Conservation (phyloP, 2,888 invertebrate genomes). For the Metalampra italica region DNA sequence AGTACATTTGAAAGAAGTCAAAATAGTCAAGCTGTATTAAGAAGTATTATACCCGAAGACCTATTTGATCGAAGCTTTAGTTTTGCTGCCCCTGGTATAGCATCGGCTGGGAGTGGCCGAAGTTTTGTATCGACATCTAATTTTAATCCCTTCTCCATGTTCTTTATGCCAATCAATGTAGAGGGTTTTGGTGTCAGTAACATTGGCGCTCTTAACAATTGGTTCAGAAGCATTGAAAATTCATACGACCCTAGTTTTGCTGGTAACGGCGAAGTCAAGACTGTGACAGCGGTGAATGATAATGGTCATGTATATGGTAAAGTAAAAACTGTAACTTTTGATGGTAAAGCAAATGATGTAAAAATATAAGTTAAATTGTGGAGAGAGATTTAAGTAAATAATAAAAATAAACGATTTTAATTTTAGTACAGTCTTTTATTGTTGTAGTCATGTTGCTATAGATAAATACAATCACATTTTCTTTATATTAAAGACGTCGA, state of each 20-base stretch:
- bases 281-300: slow-evolving; percentile 45
- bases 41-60: slow-evolving; percentile 15
- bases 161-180: slow-evolving; percentile 33
- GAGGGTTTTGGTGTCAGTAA: slow-evolving; percentile 29
- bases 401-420: slow-evolving; percentile 10
- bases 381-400: no score
- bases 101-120: slow-evolving; percentile 37
- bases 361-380: slow-evolving; percentile 3
- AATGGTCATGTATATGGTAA: slow-evolving; percentile 51
- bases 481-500: slow-evolving; percentile 37
- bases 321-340: slow-evolving; percentile 39
- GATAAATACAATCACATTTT: slow-evolving; percentile 5
- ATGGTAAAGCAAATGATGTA: slow-evolving; percentile 28
- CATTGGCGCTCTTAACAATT: slow-evolving; percentile 30
- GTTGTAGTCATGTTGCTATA: slow-evolving; percentile 1
- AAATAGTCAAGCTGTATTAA: slow-evolving; percentile 11
- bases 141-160: slow-evolving; percentile 39
- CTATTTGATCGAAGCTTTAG: slow-evolving; percentile 32
- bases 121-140: slow-evolving; percentile 39
- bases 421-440: slow-evolving; percentile 37
- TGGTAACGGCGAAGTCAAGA: slow-evolving; percentile 29
- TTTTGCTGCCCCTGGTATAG: slow-evolving; percentile 35
- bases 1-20: slow-evolving; percentile 22
- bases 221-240: slow-evolving; percentile 41
- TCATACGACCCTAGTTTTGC: slow-evolving; percentile 37